phyloP scores from a whole-genome alignment of 2,888 invertebrate genomes.

The Agonopterix alstromeriana region DNA sequence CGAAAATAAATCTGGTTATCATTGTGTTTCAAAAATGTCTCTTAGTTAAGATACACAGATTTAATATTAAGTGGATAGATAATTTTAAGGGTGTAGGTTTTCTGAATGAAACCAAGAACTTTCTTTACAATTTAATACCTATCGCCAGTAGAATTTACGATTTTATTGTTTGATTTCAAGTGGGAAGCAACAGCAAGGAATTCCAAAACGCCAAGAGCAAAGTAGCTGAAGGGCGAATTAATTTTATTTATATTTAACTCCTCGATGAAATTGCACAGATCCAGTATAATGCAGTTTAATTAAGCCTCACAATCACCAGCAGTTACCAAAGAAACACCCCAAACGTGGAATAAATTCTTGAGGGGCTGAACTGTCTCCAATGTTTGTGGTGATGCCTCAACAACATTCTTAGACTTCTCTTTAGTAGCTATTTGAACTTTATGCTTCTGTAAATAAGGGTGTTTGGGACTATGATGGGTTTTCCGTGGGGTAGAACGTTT shows the following conservation, averaged over 20 bases:
- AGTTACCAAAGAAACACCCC: conserved; percentile 70
- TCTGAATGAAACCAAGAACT: no score
- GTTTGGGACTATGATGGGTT: conserved; percentile 12
- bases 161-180: no score
- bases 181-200: no score
- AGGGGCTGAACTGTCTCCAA: conserved; percentile 52
- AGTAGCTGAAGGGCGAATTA: not conserved
- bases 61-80: no score
- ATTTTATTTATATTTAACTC: conserved; percentile 15
- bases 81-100: no score
- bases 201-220: not conserved
- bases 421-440: conserved; percentile 17
- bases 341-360: conserved; percentile 67
- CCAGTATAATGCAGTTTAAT: conserved; percentile 65
- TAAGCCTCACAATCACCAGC: conserved; percentile 67
- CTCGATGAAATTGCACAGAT: conserved; percentile 44
- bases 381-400: conserved; percentile 45
- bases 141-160: no score
- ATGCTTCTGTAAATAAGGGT: conserved; percentile 7
- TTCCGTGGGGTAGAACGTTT: conserved; percentile 62
- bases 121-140: no score
- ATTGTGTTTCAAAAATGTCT: no score
- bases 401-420: conserved; percentile 12
- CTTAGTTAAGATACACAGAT: no score
- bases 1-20: no score